Percentiles rank a stretch among this genome's conserved stretches.
Evolutionary conservation across 2,888 invertebrate species (phyloP).

Genomic region (Mesoligia furuncula): DNA sequence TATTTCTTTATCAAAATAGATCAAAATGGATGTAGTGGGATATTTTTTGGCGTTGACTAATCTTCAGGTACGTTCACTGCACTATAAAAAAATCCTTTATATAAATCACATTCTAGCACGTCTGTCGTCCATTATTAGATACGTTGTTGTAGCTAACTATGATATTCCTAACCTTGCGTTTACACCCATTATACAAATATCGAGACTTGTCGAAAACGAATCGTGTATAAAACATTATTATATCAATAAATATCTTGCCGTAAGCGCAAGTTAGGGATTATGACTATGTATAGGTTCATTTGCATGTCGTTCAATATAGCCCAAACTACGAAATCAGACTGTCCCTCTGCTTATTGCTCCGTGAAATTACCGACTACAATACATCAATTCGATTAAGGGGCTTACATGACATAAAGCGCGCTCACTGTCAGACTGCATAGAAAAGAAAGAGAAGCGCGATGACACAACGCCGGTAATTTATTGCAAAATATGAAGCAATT

Average conservation of each 20-base stretch:
- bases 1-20: slow-evolving; percentile 4
- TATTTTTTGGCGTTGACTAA: slow-evolving; percentile 73
- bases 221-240: background rate
- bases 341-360: slow-evolving; percentile 25
- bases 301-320: slow-evolving; percentile 15
- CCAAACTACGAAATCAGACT: slow-evolving; percentile 13
- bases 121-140: background rate
- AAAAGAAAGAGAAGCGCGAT: no score
- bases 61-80: slow-evolving; percentile 69
- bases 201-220: background rate
- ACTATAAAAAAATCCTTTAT: background rate
- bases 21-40: slow-evolving; percentile 68
- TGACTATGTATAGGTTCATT: background rate
- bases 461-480: no score
- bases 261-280: no score
- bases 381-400: slow-evolving; percentile 42
- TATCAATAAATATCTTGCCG: background rate
- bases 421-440: no score
- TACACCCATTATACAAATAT: no score
- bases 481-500: no score
- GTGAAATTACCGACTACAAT: slow-evolving; percentile 42
- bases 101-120: background rate
- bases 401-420: no score
- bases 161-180: background rate
- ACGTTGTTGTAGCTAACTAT: background rate